Evolutionary conservation across 2,113 vertebrate genomes (phyloP).

Genomic region (Motacilla tschutschensis): DNA sequence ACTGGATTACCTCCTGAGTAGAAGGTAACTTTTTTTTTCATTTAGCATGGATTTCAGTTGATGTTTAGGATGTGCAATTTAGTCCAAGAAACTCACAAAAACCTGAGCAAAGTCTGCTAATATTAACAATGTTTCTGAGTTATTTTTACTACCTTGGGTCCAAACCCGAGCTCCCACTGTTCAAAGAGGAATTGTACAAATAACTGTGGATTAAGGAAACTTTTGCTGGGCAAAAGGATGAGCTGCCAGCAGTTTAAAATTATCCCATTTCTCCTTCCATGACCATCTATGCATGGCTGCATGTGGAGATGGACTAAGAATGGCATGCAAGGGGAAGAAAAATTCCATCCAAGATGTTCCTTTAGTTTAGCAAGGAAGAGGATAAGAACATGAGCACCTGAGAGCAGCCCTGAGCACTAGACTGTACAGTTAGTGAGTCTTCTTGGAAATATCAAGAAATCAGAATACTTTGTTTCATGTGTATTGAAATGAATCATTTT

Average conservation of each 20-base stretch:
- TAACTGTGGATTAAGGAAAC: not conserved
- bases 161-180: not conserved
- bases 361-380: not conserved
- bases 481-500: not conserved
- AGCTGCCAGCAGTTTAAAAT: not conserved
- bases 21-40: not conserved
- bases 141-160: not conserved
- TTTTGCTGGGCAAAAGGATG: not conserved
- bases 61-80: not conserved
- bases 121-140: not conserved
- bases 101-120: not conserved
- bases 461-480: not conserved
- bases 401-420: not conserved
- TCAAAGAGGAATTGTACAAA: not conserved
- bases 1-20: not conserved
- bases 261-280: not conserved
- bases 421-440: not conserved
- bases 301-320: not conserved
- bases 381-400: not conserved
- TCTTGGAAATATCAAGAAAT: not conserved
- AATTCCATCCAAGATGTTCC: not conserved
- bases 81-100: not conserved
- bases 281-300: accelerated
- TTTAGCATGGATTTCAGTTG: not conserved
- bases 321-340: not conserved